Evolutionary conservation across 2,113 vertebrate genomes (phyloP).

Genomic region (Erythrolamprus reginae): DNA sequence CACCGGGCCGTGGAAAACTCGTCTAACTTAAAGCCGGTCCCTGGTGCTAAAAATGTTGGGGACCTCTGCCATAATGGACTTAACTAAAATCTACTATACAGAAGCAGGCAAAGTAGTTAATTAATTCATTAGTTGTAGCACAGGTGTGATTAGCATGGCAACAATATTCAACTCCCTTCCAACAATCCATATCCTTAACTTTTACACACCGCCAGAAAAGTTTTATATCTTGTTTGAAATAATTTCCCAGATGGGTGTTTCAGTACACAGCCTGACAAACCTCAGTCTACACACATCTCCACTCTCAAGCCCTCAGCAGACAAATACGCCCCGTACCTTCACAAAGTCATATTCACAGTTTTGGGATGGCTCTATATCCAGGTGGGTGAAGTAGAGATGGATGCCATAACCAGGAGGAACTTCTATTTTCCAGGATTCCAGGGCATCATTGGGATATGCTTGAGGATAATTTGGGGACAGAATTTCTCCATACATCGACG

Average conservation of each 20-base stretch:
- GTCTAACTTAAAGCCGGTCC: no score
- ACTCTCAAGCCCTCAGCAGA: not conserved
- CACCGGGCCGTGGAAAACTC: no score
- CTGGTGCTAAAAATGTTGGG: no score
- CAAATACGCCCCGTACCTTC: conserved; percentile 65
- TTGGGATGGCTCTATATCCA: conserved; percentile 84
- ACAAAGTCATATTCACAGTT: conserved; percentile 83
- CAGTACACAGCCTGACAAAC: not conserved
- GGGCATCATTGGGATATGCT: conserved; percentile 74
- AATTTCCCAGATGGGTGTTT: not conserved
- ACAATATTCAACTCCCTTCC: not conserved
- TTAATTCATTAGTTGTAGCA: not conserved
- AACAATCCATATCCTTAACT: not conserved
- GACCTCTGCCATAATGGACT: not conserved
- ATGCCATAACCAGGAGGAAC: conserved; percentile 79
- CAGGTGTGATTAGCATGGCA: not conserved
- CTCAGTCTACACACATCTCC: not conserved
- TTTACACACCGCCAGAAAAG: not conserved
- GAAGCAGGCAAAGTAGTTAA: not conserved
- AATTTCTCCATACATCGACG: conserved; percentile 79
- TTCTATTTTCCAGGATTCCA: conserved; percentile 76
- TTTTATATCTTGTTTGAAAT: not conserved
- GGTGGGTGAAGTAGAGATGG: conserved; percentile 78
- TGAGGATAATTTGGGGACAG: conserved; percentile 86
- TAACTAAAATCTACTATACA: not conserved